Evolutionary conservation across 1,140 invertebrate genomes (phyloP).

Genomic region (Periplaneta americana): DNA sequence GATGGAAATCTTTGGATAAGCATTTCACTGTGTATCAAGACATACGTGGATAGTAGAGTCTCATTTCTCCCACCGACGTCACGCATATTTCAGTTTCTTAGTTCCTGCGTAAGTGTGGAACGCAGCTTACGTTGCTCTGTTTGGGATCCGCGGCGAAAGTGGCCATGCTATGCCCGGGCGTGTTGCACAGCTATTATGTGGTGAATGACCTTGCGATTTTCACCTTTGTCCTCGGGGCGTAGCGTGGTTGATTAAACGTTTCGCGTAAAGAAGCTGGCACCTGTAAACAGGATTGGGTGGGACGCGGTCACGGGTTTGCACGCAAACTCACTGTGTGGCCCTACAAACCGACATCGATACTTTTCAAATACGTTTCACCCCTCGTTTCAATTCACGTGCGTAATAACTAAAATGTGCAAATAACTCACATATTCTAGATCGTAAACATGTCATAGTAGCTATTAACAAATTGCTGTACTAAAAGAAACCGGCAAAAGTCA

Average conservation of each 20-base stretch:
- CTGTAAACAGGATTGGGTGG: not conserved
- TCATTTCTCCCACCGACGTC: too few species aligned
- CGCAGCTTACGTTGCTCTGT: too few species aligned
- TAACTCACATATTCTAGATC: not conserved
- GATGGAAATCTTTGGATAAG: too few species aligned
- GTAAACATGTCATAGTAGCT: not conserved
- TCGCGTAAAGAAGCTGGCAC: not conserved
- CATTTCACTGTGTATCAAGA: too few species aligned
- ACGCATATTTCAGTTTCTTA: too few species aligned
- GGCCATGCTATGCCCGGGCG: too few species aligned
- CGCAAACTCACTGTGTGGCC: not conserved
- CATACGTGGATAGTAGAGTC: too few species aligned
- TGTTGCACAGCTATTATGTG: not conserved
- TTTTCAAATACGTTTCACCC: not conserved
- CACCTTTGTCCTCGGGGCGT: not conserved
- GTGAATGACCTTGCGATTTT: not conserved
- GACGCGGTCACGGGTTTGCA: not conserved
- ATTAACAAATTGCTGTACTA: too few species aligned
- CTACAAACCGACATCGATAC: slow-evolving; percentile 6
- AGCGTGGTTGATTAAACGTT: not conserved
- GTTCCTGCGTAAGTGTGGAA: too few species aligned
- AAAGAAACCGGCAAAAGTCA: too few species aligned
- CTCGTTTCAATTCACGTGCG: not conserved
- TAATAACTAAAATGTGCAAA: not conserved
- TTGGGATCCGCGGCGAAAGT: too few species aligned